These are phyloP conservation scores for Bilobella aurantiaca DNA, from an alignment of 1,140 invertebrate genomes.

Conservation along the genomic window DNA sequence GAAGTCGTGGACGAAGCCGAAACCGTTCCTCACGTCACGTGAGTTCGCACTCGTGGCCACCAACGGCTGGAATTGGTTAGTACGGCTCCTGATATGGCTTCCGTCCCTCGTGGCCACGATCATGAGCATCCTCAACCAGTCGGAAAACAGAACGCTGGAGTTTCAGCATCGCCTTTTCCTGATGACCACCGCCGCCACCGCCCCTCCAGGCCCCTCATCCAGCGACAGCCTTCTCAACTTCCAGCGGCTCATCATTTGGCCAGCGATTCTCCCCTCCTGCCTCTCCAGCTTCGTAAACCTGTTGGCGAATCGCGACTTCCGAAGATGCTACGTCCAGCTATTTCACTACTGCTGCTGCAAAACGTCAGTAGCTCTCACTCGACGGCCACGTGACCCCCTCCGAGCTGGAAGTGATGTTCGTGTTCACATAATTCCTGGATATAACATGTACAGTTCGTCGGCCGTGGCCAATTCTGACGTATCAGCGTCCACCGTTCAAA, in stretches of 20 bases:
- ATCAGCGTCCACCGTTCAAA: conserved; percentile 11
- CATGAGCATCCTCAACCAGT: conserved; percentile 14
- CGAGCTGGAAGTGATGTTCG: conserved; percentile 50
- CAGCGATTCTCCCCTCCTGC: conserved; percentile 31
- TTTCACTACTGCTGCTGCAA: conserved; percentile 77
- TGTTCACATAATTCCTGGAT: conserved; percentile 65
- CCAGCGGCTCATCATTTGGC: conserved; percentile 29
- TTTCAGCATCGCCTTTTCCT: not conserved
- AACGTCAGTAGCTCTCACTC: conserved; percentile 58
- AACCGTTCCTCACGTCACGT: conserved; percentile 30
- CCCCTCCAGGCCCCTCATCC: not conserved
- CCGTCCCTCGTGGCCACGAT: conserved; percentile 26
- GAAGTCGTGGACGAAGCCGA: conserved; percentile 29
- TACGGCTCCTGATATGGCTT: conserved; percentile 31
- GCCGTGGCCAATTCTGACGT: conserved; percentile 47
- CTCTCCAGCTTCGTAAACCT: conserved; percentile 31
- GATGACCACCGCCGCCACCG: not conserved
- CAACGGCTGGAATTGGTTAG: conserved; percentile 29
- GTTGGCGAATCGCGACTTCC: conserved; percentile 31
- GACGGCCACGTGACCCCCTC: conserved; percentile 49
- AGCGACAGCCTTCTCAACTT: conserved; percentile 11
- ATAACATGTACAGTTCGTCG: conserved; percentile 55
- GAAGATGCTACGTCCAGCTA: conserved; percentile 60
- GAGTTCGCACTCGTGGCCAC: conserved; percentile 32
- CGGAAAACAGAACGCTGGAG: conserved; percentile 5